A percentile compares a stretch with the other conserved stretches of the same genome.
These are phyloP conservation scores for Rousettus leschenaultii DNA, from an alignment of 2,113 vertebrate species.

Conservation along the genomic window DNA sequence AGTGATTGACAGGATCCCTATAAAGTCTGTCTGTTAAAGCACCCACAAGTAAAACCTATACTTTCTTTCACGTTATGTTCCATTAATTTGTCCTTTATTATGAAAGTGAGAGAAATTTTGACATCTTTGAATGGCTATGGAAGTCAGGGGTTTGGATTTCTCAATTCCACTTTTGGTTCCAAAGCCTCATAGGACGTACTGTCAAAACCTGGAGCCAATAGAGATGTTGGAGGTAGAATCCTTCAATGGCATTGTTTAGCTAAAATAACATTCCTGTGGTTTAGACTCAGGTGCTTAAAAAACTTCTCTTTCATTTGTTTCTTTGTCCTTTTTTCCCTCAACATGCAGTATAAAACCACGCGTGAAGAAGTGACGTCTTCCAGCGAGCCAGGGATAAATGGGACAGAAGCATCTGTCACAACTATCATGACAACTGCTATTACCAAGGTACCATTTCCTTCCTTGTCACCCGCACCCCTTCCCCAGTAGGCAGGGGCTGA, in stretches of 20 bases:
- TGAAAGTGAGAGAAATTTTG: neutral
- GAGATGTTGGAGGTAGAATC: neutral
- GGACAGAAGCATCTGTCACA: slow-evolving; percentile 77
- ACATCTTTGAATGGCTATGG: neutral
- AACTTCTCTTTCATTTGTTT: neutral
- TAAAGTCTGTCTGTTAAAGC: neutral
- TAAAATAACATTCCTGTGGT: neutral
- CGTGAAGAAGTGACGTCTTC: slow-evolving; percentile 86
- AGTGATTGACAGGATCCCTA: neutral
- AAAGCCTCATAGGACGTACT: neutral
- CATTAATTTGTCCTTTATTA: neutral
- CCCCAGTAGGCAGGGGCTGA: neutral
- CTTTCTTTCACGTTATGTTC: neutral
- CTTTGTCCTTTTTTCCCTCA: neutral
- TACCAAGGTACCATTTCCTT: slow-evolving; percentile 78
- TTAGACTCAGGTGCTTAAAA: neutral
- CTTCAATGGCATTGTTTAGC: neutral
- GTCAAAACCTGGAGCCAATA: neutral
- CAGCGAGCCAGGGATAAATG: slow-evolving; percentile 53
- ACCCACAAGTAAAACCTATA: neutral
- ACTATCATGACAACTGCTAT: slow-evolving; percentile 73
- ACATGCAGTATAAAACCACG: slow-evolving; percentile 94
- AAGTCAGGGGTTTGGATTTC: neutral
- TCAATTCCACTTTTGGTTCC: neutral
- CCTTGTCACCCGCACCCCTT: neutral